A percentile compares a stretch with the other conserved stretches of the same genome.
phyloP scores from a whole-genome alignment of 2,797 vertebrate species.

The Rhinichthys osculus region DNA sequence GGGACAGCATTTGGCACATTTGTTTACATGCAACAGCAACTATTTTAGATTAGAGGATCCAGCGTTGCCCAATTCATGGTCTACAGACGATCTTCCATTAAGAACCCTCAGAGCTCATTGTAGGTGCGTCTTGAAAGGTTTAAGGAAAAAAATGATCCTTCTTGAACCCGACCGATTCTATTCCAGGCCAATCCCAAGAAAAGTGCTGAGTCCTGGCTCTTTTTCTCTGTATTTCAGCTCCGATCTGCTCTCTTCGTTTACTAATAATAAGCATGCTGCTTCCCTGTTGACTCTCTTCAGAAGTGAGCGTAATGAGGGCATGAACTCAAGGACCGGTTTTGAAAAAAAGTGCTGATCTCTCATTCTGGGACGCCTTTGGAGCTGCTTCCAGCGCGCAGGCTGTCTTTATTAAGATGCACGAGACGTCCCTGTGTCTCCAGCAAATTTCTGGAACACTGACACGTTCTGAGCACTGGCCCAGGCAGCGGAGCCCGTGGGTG shows the following conservation, averaged over 20 bases:
- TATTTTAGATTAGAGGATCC: not conserved
- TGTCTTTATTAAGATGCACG: slow-evolving; percentile 65
- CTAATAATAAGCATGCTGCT: slow-evolving; percentile 43
- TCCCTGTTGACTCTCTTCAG: slow-evolving; percentile 47
- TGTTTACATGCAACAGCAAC: not conserved
- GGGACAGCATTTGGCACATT: not conserved
- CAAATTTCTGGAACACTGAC: slow-evolving; percentile 45
- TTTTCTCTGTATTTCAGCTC: slow-evolving; percentile 16
- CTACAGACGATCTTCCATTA: not conserved
- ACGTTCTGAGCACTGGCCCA: slow-evolving; percentile 40
- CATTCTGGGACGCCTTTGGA: slow-evolving; percentile 45
- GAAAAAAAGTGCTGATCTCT: slow-evolving; percentile 51
- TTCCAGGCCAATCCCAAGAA: slow-evolving; percentile 13
- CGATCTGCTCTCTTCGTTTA: slow-evolving; percentile 24
- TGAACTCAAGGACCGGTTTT: slow-evolving; percentile 26
- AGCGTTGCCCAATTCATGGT: not conserved
- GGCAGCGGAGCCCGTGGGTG: slow-evolving; percentile 55
- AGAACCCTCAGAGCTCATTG: not conserved
- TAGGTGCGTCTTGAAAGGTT: not conserved
- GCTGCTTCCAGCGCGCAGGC: slow-evolving; percentile 41
- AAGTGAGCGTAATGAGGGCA: slow-evolving; percentile 50
- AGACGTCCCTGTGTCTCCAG: slow-evolving; percentile 52
- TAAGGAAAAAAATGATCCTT: not conserved
- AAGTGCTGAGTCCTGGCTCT: slow-evolving; percentile 19
- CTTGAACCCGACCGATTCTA: not conserved